These are phyloP conservation scores for Pseudocheirus occidentalis DNA, from an alignment of 2,797 vertebrate genomes.

Conservation along the genomic window DNA sequence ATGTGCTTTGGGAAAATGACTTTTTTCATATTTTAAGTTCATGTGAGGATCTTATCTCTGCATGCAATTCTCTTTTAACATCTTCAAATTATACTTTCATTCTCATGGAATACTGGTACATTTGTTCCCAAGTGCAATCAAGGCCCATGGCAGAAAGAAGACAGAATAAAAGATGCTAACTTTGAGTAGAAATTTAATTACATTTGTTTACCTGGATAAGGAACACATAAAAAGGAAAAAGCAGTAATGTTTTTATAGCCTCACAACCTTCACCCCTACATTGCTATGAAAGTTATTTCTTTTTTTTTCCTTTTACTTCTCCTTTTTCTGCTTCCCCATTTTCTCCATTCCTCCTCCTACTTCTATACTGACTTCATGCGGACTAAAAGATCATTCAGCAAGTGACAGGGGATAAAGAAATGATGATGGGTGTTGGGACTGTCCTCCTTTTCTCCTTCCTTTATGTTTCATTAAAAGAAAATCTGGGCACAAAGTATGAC, in stretches of 20 bases:
- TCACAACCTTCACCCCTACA: neutral
- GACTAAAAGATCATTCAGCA: neutral
- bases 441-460: neutral
- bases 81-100: neutral
- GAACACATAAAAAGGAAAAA: neutral
- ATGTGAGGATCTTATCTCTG: neutral
- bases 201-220: neutral
- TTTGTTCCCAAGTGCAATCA: neutral
- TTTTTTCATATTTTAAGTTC: neutral
- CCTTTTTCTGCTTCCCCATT: neutral
- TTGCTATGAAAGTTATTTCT: neutral
- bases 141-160: neutral
- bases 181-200: neutral
- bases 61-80: neutral
- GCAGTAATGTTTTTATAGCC: neutral
- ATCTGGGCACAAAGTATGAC: neutral
- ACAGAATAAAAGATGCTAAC: neutral
- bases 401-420: neutral
- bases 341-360: neutral
- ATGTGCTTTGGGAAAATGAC: neutral
- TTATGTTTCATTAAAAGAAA: neutral
- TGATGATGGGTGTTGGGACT: neutral
- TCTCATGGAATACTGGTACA: neutral
- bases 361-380: neutral
- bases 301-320: neutral